Evolutionary conservation across 2,888 invertebrate species (phyloP), one percentile per base, ranked within the genome.

Genomic region (Drosophila colorata): DNA sequence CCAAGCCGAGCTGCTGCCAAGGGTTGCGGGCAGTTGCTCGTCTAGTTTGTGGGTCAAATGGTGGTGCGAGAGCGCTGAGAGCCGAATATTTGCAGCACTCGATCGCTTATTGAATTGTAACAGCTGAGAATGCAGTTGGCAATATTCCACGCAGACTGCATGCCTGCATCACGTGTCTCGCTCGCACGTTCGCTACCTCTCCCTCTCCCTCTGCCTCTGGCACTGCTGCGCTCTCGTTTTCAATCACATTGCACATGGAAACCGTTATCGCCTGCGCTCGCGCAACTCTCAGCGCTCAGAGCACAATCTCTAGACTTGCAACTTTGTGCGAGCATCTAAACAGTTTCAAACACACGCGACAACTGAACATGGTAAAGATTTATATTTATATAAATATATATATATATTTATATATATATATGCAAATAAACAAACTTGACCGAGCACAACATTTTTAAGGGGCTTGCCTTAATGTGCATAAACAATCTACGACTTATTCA

Each of bases 61-160:
- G 38, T 20, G 20, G 5, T 28, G 25, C 25, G 25, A 28, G 33
- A 20, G 20, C 20, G 47, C 37, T 37, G 23, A 13, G 38, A 9
- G 31, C 16, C 13, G 18, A 13, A 7, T n/a, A 41, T 31, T n/a
- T 31, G 20, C 33, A 4, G 9, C 31, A 31, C n/a, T 48, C 33
- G 43, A 56, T 47, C 41, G 23, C 4, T 14, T 20, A 44, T 55
- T 31, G 41, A 20, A 14, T 14, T 7, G 7, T 9, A 40, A 16
- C 40, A 16, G 16, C 16, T 0, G 23, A 20, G 43, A 23, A 43
- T 53, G 53, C 52, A 67, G 33, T 73, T 72, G 73, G 60, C 61
- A 72, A 7, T 14, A 49, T 57, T 72, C 67, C 73, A 72, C 31
- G 14, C 18, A 5, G 18, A 51, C 6, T 58, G 66, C 53, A 49